Evolutionary conservation across 1,140 invertebrate species (phyloP).

Genomic region (Penaeus japonicus): DNA sequence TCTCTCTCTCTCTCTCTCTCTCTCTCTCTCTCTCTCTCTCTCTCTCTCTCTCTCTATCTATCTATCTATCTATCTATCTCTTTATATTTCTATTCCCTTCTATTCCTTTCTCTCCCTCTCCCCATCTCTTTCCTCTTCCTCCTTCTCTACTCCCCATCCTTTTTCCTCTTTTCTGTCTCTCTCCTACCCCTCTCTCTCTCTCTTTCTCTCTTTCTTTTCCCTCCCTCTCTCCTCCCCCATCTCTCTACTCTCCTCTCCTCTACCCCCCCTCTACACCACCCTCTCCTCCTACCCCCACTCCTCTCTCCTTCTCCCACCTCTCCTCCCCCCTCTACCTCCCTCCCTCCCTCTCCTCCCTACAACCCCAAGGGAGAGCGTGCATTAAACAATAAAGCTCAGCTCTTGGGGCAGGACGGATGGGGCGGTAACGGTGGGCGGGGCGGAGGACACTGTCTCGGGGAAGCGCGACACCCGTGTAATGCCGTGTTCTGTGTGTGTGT

Average conservation of each 20-base stretch:
- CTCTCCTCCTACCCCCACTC: not conserved
- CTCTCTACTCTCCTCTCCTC: not conserved
- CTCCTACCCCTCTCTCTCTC: not conserved
- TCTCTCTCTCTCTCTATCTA: too few species aligned
- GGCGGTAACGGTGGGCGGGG: not conserved
- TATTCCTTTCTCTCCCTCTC: not conserved
- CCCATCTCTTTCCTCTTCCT: not conserved
- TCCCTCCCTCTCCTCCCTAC: not conserved
- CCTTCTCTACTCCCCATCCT: not conserved
- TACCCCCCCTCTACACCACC: not conserved
- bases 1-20: not conserved
- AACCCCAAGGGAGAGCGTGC: not conserved
- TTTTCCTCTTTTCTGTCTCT: not conserved
- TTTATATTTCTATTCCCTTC: too few species aligned
- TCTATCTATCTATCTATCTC: not conserved
- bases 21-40: not conserved
- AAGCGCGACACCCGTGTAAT: too few species aligned
- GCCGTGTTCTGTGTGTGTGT: too few species aligned
- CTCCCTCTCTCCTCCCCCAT: not conserved
- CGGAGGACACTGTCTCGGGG: not conserved
- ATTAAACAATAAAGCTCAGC: not conserved
- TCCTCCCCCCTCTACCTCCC: constrained; percentile 2
- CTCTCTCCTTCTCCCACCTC: not conserved
- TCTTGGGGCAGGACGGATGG: not conserved
- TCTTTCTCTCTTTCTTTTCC: not conserved